These are phyloP conservation scores for Drosophila borborema DNA, from an alignment of 2,888 invertebrate species.

Conservation along the genomic window DNA sequence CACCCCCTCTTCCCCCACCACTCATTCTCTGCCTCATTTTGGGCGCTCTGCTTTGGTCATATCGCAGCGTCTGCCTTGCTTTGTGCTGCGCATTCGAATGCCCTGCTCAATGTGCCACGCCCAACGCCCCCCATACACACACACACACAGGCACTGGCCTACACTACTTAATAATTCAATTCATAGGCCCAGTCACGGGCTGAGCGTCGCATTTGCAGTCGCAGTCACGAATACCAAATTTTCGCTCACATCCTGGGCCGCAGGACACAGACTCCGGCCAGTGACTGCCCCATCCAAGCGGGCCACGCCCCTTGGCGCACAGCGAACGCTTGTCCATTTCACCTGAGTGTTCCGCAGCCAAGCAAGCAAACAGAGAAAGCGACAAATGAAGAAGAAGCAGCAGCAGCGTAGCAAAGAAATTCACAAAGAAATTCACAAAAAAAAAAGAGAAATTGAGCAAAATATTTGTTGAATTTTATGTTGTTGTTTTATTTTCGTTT, in stretches of 20 bases:
- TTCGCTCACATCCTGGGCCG: conserved; percentile 33
- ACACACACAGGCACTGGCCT: conserved; percentile 11
- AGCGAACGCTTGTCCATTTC: conserved; percentile 29
- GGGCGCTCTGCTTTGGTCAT: background rate
- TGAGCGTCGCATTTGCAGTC: conserved; percentile 50
- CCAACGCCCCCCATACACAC: conserved; percentile 7
- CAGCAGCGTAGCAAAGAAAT: background rate
- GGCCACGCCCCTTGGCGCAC: background rate
- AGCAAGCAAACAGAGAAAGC: conserved; percentile 39
- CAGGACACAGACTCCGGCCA: conserved; percentile 25
- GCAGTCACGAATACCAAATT: conserved; percentile 61
- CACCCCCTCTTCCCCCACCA: background rate
- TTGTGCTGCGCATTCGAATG: conserved; percentile 72
- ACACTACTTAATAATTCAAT: conserved; percentile 80
- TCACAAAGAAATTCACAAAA: conserved; percentile 19
- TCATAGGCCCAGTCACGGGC: conserved; percentile 78
- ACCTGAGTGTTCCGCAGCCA: conserved; percentile 31
- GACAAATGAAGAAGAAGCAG: conserved; percentile 21
- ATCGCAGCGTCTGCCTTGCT: conserved; percentile 10
- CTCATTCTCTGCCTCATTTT: background rate
- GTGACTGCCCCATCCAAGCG: too few species aligned
- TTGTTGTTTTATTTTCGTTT: conserved; percentile 21
- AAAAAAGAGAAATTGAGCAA: conserved; percentile 41
- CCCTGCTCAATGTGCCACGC: conserved; percentile 66
- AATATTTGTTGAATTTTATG: conserved; percentile 64